Percentiles rank a stretch among this genome's conserved stretches.
Evolutionary conservation across 1,140 invertebrate genomes (phyloP).

Genomic region (Drosophila biarmipes): DNA sequence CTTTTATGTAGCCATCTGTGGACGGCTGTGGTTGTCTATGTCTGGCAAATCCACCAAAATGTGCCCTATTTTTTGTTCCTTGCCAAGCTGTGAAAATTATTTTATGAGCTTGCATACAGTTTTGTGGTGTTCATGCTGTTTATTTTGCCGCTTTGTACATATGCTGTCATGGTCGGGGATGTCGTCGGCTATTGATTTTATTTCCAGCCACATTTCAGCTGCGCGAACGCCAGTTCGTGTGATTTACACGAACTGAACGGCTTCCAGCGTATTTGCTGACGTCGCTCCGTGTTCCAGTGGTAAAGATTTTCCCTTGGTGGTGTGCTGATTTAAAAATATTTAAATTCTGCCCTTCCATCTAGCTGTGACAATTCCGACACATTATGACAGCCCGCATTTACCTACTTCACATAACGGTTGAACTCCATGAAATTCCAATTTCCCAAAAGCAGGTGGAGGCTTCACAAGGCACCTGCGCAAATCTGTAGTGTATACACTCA

Average conservation of each 20-base stretch:
- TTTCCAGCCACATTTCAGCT: conserved; percentile 28
- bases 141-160: conserved; percentile 66
- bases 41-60: conserved; percentile 45
- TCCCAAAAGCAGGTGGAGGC: conserved; percentile 14
- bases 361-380: not conserved
- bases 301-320: not conserved
- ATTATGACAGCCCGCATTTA: conserved; percentile 1
- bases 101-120: conserved; percentile 83
- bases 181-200: conserved; percentile 73
- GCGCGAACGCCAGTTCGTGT: not conserved
- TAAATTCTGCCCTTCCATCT: not conserved
- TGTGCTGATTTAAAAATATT: conserved; percentile 4
- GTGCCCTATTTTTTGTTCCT: conserved; percentile 44
- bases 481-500: too few relatives aligned
- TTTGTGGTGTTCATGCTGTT: conserved; percentile 83
- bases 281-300: too few relatives aligned
- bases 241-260: not conserved
- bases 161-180: conserved; percentile 57
- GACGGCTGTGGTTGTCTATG: conserved; percentile 42
- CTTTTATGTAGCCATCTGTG: conserved; percentile 69
- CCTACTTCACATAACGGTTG: conserved; percentile 22
- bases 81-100: conserved; percentile 78
- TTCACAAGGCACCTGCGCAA: too few relatives aligned
- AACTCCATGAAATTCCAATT: conserved; percentile 67
- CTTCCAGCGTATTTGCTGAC: not conserved